phyloP scores from a whole-genome alignment of 1,140 invertebrate species.

The Ceratina japonica region DNA sequence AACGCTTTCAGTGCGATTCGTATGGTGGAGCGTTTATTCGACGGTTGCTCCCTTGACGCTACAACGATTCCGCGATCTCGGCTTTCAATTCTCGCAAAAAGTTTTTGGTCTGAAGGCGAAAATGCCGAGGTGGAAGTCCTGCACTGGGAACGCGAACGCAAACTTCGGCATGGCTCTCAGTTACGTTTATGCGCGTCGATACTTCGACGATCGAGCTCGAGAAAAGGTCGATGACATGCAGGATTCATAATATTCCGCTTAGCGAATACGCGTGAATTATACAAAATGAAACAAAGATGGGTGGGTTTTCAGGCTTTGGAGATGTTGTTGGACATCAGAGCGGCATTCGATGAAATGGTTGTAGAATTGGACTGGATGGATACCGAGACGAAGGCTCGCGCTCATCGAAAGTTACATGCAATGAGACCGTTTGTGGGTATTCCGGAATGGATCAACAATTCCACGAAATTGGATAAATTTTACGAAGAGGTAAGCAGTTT shows the following conservation, averaged over 20 bases:
- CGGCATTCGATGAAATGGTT: conserved; percentile 86
- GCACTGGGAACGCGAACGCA: conserved; percentile 87
- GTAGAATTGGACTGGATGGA: conserved; percentile 90
- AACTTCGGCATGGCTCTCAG: conserved; percentile 90
- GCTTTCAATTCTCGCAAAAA: conserved; percentile 82
- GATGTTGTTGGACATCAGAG: conserved; percentile 87
- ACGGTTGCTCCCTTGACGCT: conserved; percentile 83
- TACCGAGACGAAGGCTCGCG: conserved; percentile 82
- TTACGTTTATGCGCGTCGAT: conserved; percentile 85
- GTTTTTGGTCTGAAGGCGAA: conserved; percentile 83
- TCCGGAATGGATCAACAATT: conserved; percentile 85
- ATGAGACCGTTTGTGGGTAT: conserved; percentile 87
- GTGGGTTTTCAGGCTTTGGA: conserved; percentile 81
- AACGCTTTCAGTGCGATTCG: conserved; percentile 80
- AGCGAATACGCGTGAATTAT: too few species aligned
- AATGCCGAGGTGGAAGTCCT: conserved; percentile 86
- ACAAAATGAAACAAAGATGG: neutral
- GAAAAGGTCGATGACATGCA: conserved; percentile 80
- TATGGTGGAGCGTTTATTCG: conserved; percentile 85
- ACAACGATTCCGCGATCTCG: conserved; percentile 81
- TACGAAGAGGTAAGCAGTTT: conserved; percentile 79
- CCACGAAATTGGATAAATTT: conserved; percentile 80
- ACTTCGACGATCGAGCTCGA: conserved; percentile 85
- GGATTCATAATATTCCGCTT: too few species aligned
- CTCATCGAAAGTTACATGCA: conserved; percentile 83